Base-by-base conservation (phyloP, 2,797 vertebrate species). In the Loris lydekkerianus region DNA sequence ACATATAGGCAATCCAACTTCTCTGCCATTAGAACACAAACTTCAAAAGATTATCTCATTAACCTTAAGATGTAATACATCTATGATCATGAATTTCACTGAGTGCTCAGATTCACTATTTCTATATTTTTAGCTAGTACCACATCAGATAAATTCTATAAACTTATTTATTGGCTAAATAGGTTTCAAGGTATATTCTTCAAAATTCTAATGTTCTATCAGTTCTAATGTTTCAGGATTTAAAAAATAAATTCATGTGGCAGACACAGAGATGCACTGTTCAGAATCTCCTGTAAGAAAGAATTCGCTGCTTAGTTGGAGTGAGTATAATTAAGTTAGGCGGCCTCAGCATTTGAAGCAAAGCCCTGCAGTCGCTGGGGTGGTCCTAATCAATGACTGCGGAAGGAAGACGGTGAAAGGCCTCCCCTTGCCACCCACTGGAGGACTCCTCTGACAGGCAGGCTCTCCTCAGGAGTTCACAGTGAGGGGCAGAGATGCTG, bases 71-170 rank as follows among this genome's bases (percentile, higher is more conserved):
- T 27, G 34, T 40, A 53, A 58, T 49, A 85, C 82, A 56, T 69
- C 43, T 92, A n/a, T 15, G 20, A 46, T 84, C 29, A 93, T 23
- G 29, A 85, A 70, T 92, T 89, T 69, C 63, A 56, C 7, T 73
- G 27, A 85, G 27, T n/a, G 76, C 75, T 90, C 17, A 65, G 61
- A 20, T 76, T 81, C 46, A 70, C 23, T 88, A 25, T 84, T 94
- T 89, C 88, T 70, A 61, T 70, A 86, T 31, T 94, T 95, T 91
- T 94, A 84, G 73, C 49, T 84, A 86, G 7, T 76, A 70, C 17
- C 18, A 46, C 56, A 91, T 20, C 25, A 85, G 34, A 40, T 40
- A 80, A 25, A 70, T 73, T 60, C 43, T 85, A 75, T 85, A 80
- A 25, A 70, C 69, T 31, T 80, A 67, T 61, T 61, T 95, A 93